These are phyloP conservation scores for Trichechus manatus DNA, from an alignment of 2,113 vertebrate species.

Conservation along the genomic window DNA sequence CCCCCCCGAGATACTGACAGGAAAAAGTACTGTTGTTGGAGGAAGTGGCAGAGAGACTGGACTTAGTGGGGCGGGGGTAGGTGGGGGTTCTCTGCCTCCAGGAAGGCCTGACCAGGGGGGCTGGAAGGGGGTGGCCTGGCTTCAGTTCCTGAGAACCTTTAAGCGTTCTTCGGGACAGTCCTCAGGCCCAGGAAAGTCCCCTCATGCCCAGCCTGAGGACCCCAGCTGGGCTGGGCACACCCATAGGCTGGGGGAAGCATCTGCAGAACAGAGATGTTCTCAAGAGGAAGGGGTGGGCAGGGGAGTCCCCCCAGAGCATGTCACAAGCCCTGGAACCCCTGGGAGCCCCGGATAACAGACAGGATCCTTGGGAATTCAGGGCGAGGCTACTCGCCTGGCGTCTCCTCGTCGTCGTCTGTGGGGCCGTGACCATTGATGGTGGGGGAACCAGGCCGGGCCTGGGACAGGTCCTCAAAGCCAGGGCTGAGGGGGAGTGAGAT, in stretches of 20 bases:
- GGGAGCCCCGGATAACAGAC: not conserved
- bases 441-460: conserved; percentile 89
- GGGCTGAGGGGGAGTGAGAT: conserved; percentile 94
- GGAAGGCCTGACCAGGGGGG: not conserved
- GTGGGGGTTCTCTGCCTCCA: not conserved
- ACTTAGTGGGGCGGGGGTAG: not conserved
- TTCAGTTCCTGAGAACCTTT: conserved; percentile 7
- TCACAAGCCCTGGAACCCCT: conserved; percentile 68
- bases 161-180: not conserved
- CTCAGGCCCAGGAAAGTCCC: not conserved
- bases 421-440: conserved; percentile 89
- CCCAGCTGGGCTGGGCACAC: not conserved
- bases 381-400: not conserved
- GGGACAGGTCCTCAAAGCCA: conserved; percentile 96
- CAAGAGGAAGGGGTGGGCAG: not conserved
- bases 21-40: not conserved
- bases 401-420: conserved; percentile 85
- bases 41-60: not conserved
- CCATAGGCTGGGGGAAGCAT: not conserved
- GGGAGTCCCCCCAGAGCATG: not conserved
- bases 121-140: not conserved
- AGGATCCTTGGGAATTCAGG: not conserved
- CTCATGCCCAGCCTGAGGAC: not conserved
- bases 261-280: not conserved
- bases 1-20: not conserved